Percentiles rank a stretch among this genome's conserved stretches.
Evolutionary conservation across 1,140 invertebrate genomes (phyloP).

Genomic region (Macrotrachela quadricornifera): DNA sequence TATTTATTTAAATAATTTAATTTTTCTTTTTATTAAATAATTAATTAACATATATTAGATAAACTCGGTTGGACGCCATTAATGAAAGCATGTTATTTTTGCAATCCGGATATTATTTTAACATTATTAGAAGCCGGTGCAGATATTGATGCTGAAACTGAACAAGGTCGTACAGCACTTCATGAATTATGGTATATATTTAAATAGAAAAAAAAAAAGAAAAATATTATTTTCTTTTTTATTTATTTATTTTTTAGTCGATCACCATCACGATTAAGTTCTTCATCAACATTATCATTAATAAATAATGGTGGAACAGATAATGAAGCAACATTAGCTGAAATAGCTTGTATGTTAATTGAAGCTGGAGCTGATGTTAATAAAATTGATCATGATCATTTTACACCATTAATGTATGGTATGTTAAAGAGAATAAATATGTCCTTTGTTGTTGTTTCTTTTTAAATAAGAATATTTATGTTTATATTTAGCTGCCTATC

Average conservation of each 20-base stretch:
- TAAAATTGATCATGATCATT: not conserved
- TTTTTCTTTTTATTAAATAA: not conserved
- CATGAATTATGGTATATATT: conserved; percentile 21
- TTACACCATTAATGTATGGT: no score
- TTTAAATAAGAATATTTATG: conserved; percentile 18
- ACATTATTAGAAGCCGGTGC: conserved; percentile 18
- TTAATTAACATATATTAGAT: conserved; percentile 1
- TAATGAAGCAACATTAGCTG: conserved; percentile 15
- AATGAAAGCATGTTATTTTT: conserved; percentile 28
- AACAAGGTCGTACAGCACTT: not conserved
- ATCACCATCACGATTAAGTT: conserved; percentile 24
- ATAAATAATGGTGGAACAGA: conserved; percentile 13
- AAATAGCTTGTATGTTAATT: conserved; percentile 19
- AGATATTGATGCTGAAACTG: conserved; percentile 12
- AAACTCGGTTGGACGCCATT: conserved; percentile 30
- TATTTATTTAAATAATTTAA: not conserved
- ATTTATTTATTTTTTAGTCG: conserved; percentile 11
- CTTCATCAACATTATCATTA: no score
- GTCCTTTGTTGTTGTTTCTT: no score
- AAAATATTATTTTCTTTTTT: not conserved
- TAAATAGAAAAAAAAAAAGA: not conserved
- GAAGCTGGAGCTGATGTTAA: conserved; percentile 23
- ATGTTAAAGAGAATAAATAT: no score
- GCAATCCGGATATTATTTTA: conserved; percentile 17
- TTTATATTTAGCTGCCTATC: conserved; percentile 30